Base-by-base conservation (phyloP, 2,888 invertebrate species). In the Perizoma flavofasciatum region DNA sequence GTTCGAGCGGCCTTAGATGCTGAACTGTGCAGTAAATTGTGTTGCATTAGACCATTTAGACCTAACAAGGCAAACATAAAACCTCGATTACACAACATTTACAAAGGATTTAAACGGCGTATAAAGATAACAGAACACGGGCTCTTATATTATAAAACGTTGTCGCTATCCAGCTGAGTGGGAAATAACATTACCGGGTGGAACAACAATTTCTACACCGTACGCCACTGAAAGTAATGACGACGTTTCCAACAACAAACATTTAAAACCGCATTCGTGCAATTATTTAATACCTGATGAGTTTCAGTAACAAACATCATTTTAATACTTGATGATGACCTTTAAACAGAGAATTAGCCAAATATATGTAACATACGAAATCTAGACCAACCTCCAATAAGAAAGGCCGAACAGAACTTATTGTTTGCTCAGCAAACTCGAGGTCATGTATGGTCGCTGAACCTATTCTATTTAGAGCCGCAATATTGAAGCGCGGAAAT, bases 121-220 rank as follows among this genome's bases (percentile, higher is more conserved):
- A 60, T 61, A 60, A 66, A 67, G 65, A 66, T 67, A 69, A 65
- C 59, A 66, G 64, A 56, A 49, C 51, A 40, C 54, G 57, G 32
- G 57, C 48, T 58, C 48, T 65, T 59, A 62, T 61, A 63, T 70
- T 62, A 66, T 67, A 67, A 63, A 67, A 63, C 53, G 45, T 49
- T 55, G 55, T 50, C 35, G 44, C 54, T 55, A 49, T 55, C 47
- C 55, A 48, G 55, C 45, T 52, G 52, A 52, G 57, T 52, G 51
- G 44, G 46, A 47, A 59, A 59, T 58, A 44, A 49, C 56, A 49
- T 55, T 50, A 59, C 55, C 49, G 35, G 40, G 9, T 44, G 43
- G 46, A 44, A 57, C 51, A 55, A 47, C 58, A 57, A 63, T 59
- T 59, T 49, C 47, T 44, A 56, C 49, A 51, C 50, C 59, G 43